Conservation (phyloP, 2,113 vertebrate species). For the Trogon surrucura region DNA sequence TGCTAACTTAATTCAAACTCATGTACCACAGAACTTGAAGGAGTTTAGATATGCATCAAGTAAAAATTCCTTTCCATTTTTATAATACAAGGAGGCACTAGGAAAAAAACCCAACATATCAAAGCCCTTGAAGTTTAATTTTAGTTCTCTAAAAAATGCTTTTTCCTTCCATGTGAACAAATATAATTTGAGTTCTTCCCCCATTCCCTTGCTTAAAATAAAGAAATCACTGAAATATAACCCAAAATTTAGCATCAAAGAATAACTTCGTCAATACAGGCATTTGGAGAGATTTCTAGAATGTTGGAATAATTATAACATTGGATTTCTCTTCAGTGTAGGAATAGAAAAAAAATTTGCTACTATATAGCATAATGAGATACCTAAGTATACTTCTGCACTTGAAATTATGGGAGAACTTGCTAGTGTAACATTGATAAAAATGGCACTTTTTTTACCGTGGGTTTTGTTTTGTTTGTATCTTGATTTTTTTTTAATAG, state of each 20-base stretch:
- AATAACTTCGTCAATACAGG: neutral
- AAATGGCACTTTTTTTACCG: neutral
- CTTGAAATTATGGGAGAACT: neutral
- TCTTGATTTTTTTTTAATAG: neutral
- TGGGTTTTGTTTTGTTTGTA: neutral
- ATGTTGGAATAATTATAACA: neutral
- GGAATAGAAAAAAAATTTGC: neutral
- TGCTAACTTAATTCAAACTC: slow-evolving; percentile 40
- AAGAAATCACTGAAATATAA: neutral
- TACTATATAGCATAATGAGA: neutral
- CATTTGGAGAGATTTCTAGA: neutral
- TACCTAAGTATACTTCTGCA: neutral
- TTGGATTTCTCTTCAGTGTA: neutral
- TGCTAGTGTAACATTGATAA: neutral
- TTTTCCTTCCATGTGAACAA: neutral
- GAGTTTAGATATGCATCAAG: slow-evolving; percentile 9
- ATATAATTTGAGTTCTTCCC: neutral
- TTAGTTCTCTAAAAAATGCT: neutral
- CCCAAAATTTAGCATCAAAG: neutral
- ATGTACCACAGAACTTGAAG: neutral
- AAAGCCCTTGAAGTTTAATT: slow-evolving; percentile 14
- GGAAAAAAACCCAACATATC: neutral
- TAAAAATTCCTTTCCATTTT: slow-evolving; percentile 7
- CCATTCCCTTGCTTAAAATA: neutral
- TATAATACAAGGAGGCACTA: neutral